Base-by-base conservation (phyloP, 2,888 invertebrate genomes). In the Catonia carolina region DNA sequence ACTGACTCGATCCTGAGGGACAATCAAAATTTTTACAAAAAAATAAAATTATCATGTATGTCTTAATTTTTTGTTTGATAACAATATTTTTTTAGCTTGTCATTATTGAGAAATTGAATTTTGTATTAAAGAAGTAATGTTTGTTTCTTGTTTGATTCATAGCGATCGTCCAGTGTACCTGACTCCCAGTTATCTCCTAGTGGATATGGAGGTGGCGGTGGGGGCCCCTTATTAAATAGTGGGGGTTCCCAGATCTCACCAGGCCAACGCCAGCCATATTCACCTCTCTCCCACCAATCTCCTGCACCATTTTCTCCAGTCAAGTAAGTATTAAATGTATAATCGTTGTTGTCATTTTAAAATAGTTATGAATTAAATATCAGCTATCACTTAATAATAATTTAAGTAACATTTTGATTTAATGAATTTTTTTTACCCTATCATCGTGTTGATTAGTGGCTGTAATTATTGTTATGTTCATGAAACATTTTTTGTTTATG, bases 171-270 rank as follows among this genome's bases (percentile, higher is more conserved):
- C 7, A 76, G 73, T 67, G 73, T 77, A 63, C 71, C 77, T 66
- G 78, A 78, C 66, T 74, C 76, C 50, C 77, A 83, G 70, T 75
- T 84, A 61, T 85, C 85, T 66, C 84, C 85, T 36, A 78, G 76
- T 67, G 55, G 59, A 33, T 61, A 58, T 52, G 56, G 59, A 33
- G 78, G 76, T 68, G 53, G 61, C n/a, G 61, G 59, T 7, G 60
- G 62, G 53, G 55, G 60, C 36, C 66, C 71, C 42, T 63, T 64
- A 23, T 60, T 72, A 61, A 73, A 70, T 63, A 72, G 69, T 63
- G 70, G 72, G 47, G 62, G 60, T 35, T 64, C 67, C 22, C 69
- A 69, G 62, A 69, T 69, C 59, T 69, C 70, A 22, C 68, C 69
- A 27, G 65, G 66, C 12, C 69, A 69, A 59, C 65, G 67, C 59